Base-by-base conservation (phyloP, 2,888 invertebrate species). In the Blastobasis adustella region DNA sequence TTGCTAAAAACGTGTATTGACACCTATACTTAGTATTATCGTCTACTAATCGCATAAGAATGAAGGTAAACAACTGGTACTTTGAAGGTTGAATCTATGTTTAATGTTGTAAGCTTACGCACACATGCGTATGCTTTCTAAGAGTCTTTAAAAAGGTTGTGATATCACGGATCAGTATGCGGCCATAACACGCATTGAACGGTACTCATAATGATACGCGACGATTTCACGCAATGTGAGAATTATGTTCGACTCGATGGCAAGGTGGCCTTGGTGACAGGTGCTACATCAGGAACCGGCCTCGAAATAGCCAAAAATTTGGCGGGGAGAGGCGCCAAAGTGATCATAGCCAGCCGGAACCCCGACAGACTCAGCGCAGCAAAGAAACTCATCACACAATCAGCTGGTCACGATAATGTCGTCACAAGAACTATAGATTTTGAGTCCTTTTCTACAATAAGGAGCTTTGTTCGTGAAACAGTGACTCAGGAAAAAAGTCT, bases 381-480 rank as follows among this genome's bases (percentile, higher is more conserved):
- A 0, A 70, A 53, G 48, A 54, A 66, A 3, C 53, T 52, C 2
- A 79, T 84, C 10, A 56, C 71, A 1, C 36, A 67, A 45, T 57
- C 66, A 4, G 62, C 77, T 0, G 73, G 73, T 10, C 69, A 75
- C 47, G 36, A 49, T 0, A 66, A 77, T 47, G 61, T 84, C 10
- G 57, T 71, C 1, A 10, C 70, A 0, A 82, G 80, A 62, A 71
- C 79, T 40, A 65, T 91, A 60, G 90, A 91, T 60, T 81, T 90
- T 9, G 78, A 79, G 52, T 90, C 89, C 0, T 69, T 91, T 36
- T 60, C 71, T 2, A 90, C 91, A 0, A 77, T 91, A 37, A 79
- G 92, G 58, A 76, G 79, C 41, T 93, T 94, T 68, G 92, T 90
- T 0, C 75, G 85, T 45, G 88, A 89, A 39, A 86, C 92, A 5